Evolutionary conservation across 2,888 invertebrate genomes (phyloP), one percentile per base, ranked within the genome.

Genomic region (Meta bourneti): DNA sequence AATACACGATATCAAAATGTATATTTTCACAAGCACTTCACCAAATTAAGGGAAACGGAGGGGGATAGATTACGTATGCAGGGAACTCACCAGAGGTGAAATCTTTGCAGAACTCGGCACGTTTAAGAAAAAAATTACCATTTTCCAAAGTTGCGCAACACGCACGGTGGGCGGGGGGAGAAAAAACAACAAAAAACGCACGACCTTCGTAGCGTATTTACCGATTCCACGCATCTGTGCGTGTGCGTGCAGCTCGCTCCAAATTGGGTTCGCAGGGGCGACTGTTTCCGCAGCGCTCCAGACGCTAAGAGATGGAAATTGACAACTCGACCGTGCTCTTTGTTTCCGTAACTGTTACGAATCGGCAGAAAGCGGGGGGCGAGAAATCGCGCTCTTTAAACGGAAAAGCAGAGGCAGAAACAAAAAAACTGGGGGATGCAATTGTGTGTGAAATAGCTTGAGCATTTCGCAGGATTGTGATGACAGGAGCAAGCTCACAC

Each of bases 361-460:
- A 79, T 86, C 70, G 79, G 52, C 84, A 84, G 52, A 87, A 83
- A 34, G 4, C 34, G 34, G 34, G 34, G 34, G 7, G 9, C 5
- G 61, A 61, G 16, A 9, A 88, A 72, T 48, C 13, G 19, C 52
- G 51, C 71, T 80, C 79, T n/a, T 54, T 71, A 52, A 52, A 49
- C 51, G 34, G 54, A 34, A 72, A 88, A 48, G 48, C 34, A 13
- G 20, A 7, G 9, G 79, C 16, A 71, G 70, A 86, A 85, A 49
- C 70, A 69, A 69, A 71, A 82, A 49, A 52, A 71, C 1, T 4
- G 34, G 34, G 34, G 34, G 52, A 71, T n/a, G 81, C 80, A 88
- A 88, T 88, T 88, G 88, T 61, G 80, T 88, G 81, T 80, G 74
- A 88, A 88, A 80, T 88, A 52, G 54, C 74, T 48, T 48, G 88